Percentiles rank a stretch among this genome's conserved stretches.
Conservation (phyloP, 2,113 vertebrate species). For the Rissa tridactyla region DNA sequence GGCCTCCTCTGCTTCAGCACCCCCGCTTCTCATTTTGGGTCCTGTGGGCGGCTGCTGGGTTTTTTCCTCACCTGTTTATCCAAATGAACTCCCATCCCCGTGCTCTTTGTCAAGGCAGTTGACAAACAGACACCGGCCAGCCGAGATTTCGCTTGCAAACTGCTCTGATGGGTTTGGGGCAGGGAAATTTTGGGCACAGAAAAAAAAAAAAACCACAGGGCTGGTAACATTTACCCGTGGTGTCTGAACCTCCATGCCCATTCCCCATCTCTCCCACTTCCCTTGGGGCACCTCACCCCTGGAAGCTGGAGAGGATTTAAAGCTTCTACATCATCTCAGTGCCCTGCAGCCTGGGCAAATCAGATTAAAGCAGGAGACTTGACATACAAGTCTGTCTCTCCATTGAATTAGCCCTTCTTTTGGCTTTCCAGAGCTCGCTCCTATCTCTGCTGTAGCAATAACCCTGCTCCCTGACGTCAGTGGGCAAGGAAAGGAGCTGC, state of each 20-base stretch:
- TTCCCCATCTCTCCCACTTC: neutral
- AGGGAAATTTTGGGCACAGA: neutral
- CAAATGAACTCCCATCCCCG: neutral
- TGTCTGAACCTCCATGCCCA: neutral
- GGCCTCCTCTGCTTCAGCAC: too few species aligned
- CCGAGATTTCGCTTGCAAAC: neutral
- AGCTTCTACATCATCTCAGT: neutral
- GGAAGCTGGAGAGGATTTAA: neutral
- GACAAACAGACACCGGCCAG: neutral
- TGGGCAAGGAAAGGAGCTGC: neutral
- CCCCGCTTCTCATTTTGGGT: neutral
- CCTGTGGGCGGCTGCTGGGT: accelerated
- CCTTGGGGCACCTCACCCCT: neutral
- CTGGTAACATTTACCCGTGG: accelerated
- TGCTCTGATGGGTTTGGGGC: neutral
- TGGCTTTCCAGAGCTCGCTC: neutral
- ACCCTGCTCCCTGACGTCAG: neutral
- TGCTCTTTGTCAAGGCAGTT: accelerated
- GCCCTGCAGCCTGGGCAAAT: neutral
- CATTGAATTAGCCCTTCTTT: conserved; percentile 8
- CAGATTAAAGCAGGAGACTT: conserved; percentile 6
- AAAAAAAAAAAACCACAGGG: neutral
- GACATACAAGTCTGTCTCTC: neutral
- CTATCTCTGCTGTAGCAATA: neutral
- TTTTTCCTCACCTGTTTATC: neutral